Conservation (phyloP, 1,140 invertebrate species). For the Heliconius hewitsoni region DNA sequence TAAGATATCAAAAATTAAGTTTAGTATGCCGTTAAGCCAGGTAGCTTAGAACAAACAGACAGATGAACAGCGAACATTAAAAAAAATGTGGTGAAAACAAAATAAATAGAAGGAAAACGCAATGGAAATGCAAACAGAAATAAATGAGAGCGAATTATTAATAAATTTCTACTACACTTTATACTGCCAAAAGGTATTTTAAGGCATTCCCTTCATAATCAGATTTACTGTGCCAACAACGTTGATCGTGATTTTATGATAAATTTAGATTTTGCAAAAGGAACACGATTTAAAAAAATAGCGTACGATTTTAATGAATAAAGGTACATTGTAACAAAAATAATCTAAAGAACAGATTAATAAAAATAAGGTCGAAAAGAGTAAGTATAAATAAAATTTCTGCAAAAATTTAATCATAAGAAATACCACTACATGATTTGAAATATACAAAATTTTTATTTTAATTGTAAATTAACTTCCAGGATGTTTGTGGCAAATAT, state of each 20-base stretch:
- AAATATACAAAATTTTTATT: too few species aligned
- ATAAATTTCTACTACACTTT: slow-evolving; percentile 10
- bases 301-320: background rate
- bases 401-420: too few species aligned
- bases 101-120: slow-evolving; percentile 1
- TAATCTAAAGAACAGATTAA: background rate
- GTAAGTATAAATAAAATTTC: background rate
- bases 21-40: slow-evolving; percentile 29
- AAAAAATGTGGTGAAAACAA: background rate
- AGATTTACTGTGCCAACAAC: slow-evolving; percentile 12
- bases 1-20: background rate
- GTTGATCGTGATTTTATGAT: slow-evolving; percentile 2
- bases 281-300: too few species aligned
- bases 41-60: slow-evolving; percentile 38
- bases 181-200: slow-evolving; percentile 29
- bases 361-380: background rate
- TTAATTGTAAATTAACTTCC: too few species aligned
- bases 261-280: background rate
- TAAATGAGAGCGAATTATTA: slow-evolving; percentile 2
- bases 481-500: too few species aligned
- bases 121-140: slow-evolving; percentile 5
- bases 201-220: slow-evolving; percentile 16
- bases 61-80: slow-evolving; percentile 32
- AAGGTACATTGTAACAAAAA: background rate
- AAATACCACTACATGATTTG: too few species aligned